Evolutionary conservation across 2,888 invertebrate species (phyloP).

Genomic region (Coelinius sp.): DNA sequence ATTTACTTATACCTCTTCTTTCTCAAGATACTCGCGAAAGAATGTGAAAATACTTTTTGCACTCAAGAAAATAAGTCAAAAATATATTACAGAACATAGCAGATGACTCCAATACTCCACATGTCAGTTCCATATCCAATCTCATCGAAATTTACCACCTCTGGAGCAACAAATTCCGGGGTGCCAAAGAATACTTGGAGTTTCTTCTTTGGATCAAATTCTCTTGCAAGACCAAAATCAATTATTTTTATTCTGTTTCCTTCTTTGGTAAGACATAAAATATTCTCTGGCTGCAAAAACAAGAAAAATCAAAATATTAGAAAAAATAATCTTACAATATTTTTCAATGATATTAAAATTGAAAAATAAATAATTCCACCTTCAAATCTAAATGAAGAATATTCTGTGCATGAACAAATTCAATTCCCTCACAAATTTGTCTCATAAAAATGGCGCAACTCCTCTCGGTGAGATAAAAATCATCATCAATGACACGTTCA

Average conservation of each 20-base stretch:
- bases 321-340: background rate
- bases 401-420: slow-evolving; percentile 95
- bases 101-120: slow-evolving; percentile 99
- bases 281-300: slow-evolving; percentile 91
- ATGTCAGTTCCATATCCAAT: slow-evolving; percentile 97
- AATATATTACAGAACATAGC: slow-evolving; percentile 92
- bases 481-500: slow-evolving; percentile 98
- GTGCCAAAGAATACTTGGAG: slow-evolving; percentile 96
- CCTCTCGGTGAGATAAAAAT: slow-evolving; percentile 96
- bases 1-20: no score
- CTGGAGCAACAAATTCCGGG: slow-evolving; percentile 98
- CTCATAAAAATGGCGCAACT: slow-evolving; percentile 97
- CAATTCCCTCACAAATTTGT: slow-evolving; percentile 98
- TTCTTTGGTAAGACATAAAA: slow-evolving; percentile 93
- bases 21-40: no score
- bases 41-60: slow-evolving; percentile 7
- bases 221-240: slow-evolving; percentile 96
- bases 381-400: slow-evolving; percentile 98
- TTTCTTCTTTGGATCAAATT: slow-evolving; percentile 92
- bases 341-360: no score
- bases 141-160: slow-evolving; percentile 98
- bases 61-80: background rate
- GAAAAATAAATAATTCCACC: no score
- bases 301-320: slow-evolving; percentile 1
- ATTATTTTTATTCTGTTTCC: slow-evolving; percentile 99